These are phyloP conservation scores for Neoaliturus tenellus DNA, from an alignment of 2,888 invertebrate species.

Conservation along the genomic window DNA sequence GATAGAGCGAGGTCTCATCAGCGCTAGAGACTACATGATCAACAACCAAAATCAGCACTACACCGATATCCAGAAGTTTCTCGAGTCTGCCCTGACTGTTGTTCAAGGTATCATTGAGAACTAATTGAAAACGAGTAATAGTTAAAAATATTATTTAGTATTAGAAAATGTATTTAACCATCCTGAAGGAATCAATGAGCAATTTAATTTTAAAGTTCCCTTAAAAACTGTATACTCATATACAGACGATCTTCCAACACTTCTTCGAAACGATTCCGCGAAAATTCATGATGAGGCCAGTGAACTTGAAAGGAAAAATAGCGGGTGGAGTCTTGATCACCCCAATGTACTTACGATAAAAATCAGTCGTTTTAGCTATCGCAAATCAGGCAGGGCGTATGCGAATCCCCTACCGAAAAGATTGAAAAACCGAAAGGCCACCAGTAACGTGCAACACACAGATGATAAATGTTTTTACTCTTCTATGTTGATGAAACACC, in stretches of 20 bases:
- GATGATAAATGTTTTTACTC: not conserved
- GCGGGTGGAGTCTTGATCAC: not conserved
- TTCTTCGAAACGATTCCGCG: not conserved
- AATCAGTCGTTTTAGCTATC: not conserved
- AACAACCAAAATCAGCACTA: not conserved
- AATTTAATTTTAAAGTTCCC: not conserved
- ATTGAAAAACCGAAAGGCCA: not conserved
- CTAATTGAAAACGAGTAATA: not conserved
- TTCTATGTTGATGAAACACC: not conserved
- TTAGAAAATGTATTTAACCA: not conserved
- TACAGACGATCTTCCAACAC: not conserved
- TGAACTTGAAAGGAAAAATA: not conserved
- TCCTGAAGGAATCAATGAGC: not conserved
- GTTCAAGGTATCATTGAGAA: not conserved
- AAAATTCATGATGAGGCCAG: not conserved
- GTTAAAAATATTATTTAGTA: not conserved
- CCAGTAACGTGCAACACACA: not conserved
- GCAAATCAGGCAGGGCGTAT: not conserved
- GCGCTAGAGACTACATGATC: not conserved
- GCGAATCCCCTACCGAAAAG: not conserved
- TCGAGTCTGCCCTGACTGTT: not conserved
- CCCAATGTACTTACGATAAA: not conserved
- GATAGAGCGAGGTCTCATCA: not conserved
- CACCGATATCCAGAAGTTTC: not conserved
- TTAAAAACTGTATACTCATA: not conserved